Base-by-base conservation (phyloP, 2,888 invertebrate species). In the Synergus japonicus region DNA sequence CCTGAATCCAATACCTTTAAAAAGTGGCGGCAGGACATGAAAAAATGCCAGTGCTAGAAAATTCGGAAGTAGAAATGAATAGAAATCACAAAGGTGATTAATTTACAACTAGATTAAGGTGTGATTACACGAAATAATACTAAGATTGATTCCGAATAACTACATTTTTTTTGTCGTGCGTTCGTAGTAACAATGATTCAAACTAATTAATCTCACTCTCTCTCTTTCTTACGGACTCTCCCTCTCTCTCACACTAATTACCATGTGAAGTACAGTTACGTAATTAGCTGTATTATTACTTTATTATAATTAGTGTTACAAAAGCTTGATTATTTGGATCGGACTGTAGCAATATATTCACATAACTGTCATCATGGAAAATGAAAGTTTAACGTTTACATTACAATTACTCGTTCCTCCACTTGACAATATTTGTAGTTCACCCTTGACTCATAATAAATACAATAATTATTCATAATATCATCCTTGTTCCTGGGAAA, bases 241-340 rank as follows among this genome's bases (percentile, higher is more conserved):
- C 60, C 65, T 78, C 18, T 37, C 73, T 86, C 73, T 54, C 73
- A 54, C 54, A 73, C 73, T 73, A 37, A 54, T 73, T 73, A 73
- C 37, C 73, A 73, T 73, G 54, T 73, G 73, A 54, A 73, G 54
- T 54, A 73, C 73, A 73, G n/a, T 73, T 73, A 88, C 85, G 87
- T 86, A 87, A 88, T 88, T 89, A 89, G 87, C 88, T 87, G 85
- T 90, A 90, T 89, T 87, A 88, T 88, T 87, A 88, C 81, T 87
- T 90, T 88, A 89, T 89, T 89, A 90, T 90, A 89, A 41, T 89
- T 88, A 91, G 88, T 90, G 87, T 91, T 91, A 91, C 90, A 91
- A 91, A 91, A 91, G 91, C 91, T 91, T 91, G 91, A 91, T 91
- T 91, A 91, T 89, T 91, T 91, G 91, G 91, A 91, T 91, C 91